Base-by-base conservation (phyloP, 2,113 vertebrate species). In the Eulacestoma nigropectus region DNA sequence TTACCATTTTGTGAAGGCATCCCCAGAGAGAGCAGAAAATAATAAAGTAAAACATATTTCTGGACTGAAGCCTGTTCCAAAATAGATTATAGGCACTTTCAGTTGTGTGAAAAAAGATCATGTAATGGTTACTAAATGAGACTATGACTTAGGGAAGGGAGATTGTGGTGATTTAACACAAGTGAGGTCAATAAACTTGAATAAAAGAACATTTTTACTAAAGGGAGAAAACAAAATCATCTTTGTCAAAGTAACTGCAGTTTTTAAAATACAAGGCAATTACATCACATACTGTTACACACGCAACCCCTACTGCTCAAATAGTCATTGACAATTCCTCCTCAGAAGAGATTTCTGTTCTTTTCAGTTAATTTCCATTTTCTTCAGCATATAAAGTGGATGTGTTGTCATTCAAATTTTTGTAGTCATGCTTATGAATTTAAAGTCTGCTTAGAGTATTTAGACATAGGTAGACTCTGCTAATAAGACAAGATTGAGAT, bases 1-100 rank as follows among this genome's bases (percentile, higher is more conserved):
- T 98, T 98, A 96, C 97, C 89, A 93, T 97, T 98, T 97, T 97
- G 95, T 97, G 83, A 94, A 97, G 96, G 93, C 81, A 97, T 97
- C 96, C 97, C 97, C 87, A 95, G 96, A 97, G 96, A 95, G 87
- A 94, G 65, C 56, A 87, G 79, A 93, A 97, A 98, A 98, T 98
- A 97, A 97, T 97, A 96, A 98, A 97, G 95, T 95, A 93, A 97
- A 97, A 89, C 73, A 76, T 97, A 95, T 93, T 97, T 97, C 96
- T 98, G 96, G 96, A 97, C 68, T 21, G 47, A 89, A 96, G 95
- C 92, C 95, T 84, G 21, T 64, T 97, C 96, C 60, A 96, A 97
- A 97, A 97, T 87, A 97, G 89, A 91, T 75, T 96, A 76, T 84
- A 85, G 32, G 79, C 76, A 93, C 90, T 97, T 97, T 94, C 84